Conservation (phyloP, 2,797 vertebrate species). For the Manis pentadactyla region DNA sequence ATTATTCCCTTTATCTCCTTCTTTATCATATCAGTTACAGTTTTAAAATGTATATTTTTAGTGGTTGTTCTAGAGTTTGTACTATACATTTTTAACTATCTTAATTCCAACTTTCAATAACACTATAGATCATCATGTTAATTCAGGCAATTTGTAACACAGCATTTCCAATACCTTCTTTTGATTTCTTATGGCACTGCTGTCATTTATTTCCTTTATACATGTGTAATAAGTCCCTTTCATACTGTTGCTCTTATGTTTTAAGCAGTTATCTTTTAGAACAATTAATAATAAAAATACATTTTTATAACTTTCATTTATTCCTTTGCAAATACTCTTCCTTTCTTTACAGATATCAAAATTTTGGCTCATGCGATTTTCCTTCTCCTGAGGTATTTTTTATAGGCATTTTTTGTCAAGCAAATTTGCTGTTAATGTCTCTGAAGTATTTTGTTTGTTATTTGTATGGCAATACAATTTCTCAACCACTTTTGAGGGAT, state of each 20-base stretch:
- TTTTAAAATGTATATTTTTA: background rate
- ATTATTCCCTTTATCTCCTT: background rate
- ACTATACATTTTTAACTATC: background rate
- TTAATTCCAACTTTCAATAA: background rate
- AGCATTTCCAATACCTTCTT: background rate
- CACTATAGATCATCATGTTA: background rate
- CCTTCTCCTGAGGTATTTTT: background rate
- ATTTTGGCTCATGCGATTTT: background rate
- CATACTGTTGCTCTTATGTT: background rate
- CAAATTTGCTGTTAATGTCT: background rate
- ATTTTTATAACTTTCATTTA: background rate
- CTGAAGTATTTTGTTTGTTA: background rate
- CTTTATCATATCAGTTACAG: background rate
- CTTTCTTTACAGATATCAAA: background rate
- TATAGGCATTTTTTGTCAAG: background rate
- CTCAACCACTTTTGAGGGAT: background rate
- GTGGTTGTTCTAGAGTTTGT: background rate
- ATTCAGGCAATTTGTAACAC: background rate
- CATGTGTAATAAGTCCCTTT: background rate
- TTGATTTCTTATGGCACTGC: too few species aligned
- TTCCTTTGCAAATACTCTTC: background rate
- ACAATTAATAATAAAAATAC: background rate
- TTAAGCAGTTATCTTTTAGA: background rate
- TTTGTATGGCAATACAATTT: background rate
- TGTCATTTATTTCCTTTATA: background rate